Evolutionary conservation across 2,113 vertebrate genomes (phyloP), one percentile per base, ranked within the genome.

Genomic region (Hyaena hyaena): DNA sequence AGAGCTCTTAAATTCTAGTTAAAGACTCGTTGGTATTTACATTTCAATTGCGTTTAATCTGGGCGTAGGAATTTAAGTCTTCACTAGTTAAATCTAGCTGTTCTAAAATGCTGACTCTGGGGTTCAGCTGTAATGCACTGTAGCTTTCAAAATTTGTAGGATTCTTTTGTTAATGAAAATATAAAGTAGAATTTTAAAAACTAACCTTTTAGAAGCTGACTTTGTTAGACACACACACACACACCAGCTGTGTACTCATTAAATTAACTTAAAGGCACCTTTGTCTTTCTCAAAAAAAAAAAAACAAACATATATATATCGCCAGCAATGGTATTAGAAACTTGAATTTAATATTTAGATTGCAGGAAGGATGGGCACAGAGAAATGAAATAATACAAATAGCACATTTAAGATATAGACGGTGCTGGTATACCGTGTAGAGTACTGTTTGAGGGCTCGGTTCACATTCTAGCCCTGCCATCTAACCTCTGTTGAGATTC

Each of bases 11-110:
- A 96, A 77, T 69, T 96, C 23, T 77, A 92, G 95, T 97, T 97
- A 93, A 98, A 85, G 97, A 95, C 85, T 86, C 0, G 0, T 97
- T 91, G 97, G 0, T 96, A 88, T 98, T 98, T 98, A 94, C 87
- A 96, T 81, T 81, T 81, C 53, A 35, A 15, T 21, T 79, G 45
- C 45, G 10, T 98, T 98, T 96, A 91, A 0, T 96, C 39, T 96
- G 95, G 77, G 83, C 98, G 6, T 21, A 21, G 53, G 7, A 66
- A 63, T 96, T 98, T 97, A 74, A 53, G 97, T 97, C 93, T 97
- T 98, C 83, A 63, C 66, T 26, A 7, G 95, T 96, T 89, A 92
- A 96, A 84, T 94, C 15, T 45, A n/a, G 21, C 50, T 71, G 97
- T 97, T 95, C 86, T 97, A 87, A 98, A 97, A 96, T 90, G 85